Conservation (phyloP, 2,888 invertebrate species). For the Idaea biselata region DNA sequence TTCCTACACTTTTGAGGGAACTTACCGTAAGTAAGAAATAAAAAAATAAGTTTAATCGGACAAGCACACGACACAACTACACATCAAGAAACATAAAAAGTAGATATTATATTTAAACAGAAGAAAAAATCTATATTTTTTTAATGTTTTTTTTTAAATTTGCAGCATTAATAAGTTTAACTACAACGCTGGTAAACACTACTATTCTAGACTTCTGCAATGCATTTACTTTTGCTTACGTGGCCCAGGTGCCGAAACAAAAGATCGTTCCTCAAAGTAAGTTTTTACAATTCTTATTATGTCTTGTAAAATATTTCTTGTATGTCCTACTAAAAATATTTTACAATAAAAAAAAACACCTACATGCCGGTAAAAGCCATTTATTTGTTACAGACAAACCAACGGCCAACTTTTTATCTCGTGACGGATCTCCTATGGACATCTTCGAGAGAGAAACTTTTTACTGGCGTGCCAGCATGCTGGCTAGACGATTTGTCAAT, state of each 20-base stretch:
- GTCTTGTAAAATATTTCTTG: too few relatives aligned
- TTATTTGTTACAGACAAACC: constrained; percentile 41
- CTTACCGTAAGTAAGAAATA: constrained; percentile 49
- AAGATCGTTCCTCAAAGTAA: constrained; percentile 51
- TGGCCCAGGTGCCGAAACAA: constrained; percentile 48
- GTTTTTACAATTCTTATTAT: not conserved
- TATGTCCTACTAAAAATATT: too few relatives aligned
- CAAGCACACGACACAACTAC: too few relatives aligned
- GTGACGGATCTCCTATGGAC: constrained; percentile 45
- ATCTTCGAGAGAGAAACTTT: constrained; percentile 57
- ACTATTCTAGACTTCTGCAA: constrained; percentile 46
- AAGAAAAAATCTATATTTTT: too few relatives aligned
- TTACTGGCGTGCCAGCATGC: constrained; percentile 39
- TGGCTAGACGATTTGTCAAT: constrained; percentile 47
- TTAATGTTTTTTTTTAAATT: constrained; percentile 12
- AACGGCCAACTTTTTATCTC: constrained; percentile 47
- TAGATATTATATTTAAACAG: too few relatives aligned
- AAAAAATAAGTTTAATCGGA: too few relatives aligned
- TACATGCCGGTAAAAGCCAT: not conserved
- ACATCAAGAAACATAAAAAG: too few relatives aligned
- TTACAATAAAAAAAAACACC: not conserved
- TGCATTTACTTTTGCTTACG: constrained; percentile 48
- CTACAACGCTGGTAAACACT: constrained; percentile 36
- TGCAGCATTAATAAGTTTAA: constrained; percentile 54
- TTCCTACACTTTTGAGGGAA: constrained; percentile 42